Conservation (phyloP, 2,797 vertebrate genomes). For the Amblyopsis hoosieri region DNA sequence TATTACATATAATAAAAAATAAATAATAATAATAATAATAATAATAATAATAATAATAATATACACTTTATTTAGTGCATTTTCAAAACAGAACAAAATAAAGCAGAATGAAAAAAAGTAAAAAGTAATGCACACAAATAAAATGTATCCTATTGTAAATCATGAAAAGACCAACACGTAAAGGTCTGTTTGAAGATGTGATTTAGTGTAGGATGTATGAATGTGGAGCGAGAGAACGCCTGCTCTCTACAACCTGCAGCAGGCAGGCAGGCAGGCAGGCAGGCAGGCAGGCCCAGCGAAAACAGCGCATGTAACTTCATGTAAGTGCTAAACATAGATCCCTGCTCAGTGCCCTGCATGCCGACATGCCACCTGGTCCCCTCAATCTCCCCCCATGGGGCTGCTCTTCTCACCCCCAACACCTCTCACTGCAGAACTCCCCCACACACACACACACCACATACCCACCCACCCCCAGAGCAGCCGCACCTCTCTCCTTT, state of each 20-base stretch:
- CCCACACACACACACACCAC: constrained; percentile 31
- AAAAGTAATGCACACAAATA: no score
- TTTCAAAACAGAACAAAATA: no score
- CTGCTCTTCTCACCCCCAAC: constrained; percentile 25
- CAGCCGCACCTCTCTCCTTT: constrained; percentile 25
- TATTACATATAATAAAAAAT: no score
- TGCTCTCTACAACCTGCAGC: constrained; percentile 49
- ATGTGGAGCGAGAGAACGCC: constrained; percentile 1
- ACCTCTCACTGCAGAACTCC: not conserved
- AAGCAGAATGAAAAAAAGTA: no score
- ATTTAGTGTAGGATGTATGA: no score
- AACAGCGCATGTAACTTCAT: constrained; percentile 77
- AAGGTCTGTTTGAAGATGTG: no score
- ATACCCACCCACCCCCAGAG: not conserved
- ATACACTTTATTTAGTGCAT: no score
- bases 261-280: no score
- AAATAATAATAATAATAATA: no score
- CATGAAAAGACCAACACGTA: no score
- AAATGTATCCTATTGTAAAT: no score
- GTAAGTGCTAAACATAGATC: constrained; percentile 79
- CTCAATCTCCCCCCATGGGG: constrained; percentile 69
- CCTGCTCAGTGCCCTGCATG: constrained; percentile 66
- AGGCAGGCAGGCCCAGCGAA: constrained; percentile 50
- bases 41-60: no score
- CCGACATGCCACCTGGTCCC: constrained; percentile 73